Evolutionary conservation across 1,140 invertebrate genomes (phyloP).

Genomic region (Andrena cerasifolii): DNA sequence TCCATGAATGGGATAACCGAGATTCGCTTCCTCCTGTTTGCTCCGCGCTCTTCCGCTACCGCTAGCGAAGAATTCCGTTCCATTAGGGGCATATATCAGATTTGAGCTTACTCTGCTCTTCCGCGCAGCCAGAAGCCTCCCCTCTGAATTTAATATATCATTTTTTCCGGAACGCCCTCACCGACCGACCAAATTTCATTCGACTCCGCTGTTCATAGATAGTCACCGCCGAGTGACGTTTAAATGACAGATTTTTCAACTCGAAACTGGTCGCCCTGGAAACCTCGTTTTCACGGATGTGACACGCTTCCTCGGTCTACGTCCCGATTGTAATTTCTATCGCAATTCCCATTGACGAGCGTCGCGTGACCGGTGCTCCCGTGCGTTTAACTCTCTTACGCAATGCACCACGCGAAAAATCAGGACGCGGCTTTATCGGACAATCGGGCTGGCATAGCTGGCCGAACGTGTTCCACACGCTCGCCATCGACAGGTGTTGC

Average conservation of each 20-base stretch:
- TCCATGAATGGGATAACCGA: neutral
- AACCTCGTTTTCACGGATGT: neutral
- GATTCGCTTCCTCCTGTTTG: neutral
- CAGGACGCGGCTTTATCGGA: slow-evolving; percentile 6
- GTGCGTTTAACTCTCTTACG: neutral
- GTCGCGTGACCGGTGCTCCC: neutral
- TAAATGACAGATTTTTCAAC: neutral
- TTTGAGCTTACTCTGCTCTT: neutral
- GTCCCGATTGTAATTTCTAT: neutral
- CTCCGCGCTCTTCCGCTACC: neutral
- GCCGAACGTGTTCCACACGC: neutral
- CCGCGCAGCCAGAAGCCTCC: neutral
- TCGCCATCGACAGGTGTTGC: neutral
- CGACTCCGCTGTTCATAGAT: neutral
- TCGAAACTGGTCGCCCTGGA: neutral
- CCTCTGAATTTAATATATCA: no score
- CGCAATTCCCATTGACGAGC: neutral
- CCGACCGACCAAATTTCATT: no score
- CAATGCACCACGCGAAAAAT: neutral
- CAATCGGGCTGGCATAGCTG: no score
- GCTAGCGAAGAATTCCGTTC: neutral
- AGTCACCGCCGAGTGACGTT: neutral
- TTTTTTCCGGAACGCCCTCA: no score
- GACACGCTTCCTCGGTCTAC: slow-evolving; percentile 1
- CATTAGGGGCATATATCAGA: neutral